Evolutionary conservation across 2,113 vertebrate genomes (phyloP), one percentile per base, ranked within the genome.

Genomic region (Megaceryle torquata): DNA sequence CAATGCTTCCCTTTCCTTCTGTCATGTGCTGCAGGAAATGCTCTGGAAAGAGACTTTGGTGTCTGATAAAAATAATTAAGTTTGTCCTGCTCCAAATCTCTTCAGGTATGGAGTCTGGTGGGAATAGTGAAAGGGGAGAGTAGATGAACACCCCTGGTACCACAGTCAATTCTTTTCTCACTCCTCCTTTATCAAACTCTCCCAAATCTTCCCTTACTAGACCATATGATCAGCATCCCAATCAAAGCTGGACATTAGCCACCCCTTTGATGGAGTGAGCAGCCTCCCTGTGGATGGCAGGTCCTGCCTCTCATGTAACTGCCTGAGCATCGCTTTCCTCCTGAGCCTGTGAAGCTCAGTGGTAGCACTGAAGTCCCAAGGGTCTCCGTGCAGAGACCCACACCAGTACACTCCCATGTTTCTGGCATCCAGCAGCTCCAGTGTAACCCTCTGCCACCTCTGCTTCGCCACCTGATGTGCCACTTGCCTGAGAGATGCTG

Each of bases 391-490:
- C 61, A 79, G 56, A 63, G 13, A 41, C 15, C 15, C 17, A 5
- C 18, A 21, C 13, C 31, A 13, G 25, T 8, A 7, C 35, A 33
- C 28, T 35, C 57, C 24, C 44, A 24, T 20, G 4, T 35, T 82
- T 79, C 39, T 60, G 64, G 50, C 33, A 43, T 2, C 44, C 41
- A 13, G 33, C 35, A 56, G 10, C 5, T 17, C 33, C 65, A 9
- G 50, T 13, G 31, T 28, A 37, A 10, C 43, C 29, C 51, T 0
- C 1, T 69, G 48, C 44, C 2, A 1, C 37, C 50, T 3, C 1
- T 11, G 11, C 35, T 3, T 8, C 1, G 0, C 29, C 63, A 19
- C 48, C 31, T 0, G 0, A 51, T 0, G 0, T 4, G 60, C 35
- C 11, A 0, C 51, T 53, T 4, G 15, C 33, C 75, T 0, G 0